phyloP scores from a whole-genome alignment of 2,888 invertebrate species.

The Spisula subtruncata region DNA sequence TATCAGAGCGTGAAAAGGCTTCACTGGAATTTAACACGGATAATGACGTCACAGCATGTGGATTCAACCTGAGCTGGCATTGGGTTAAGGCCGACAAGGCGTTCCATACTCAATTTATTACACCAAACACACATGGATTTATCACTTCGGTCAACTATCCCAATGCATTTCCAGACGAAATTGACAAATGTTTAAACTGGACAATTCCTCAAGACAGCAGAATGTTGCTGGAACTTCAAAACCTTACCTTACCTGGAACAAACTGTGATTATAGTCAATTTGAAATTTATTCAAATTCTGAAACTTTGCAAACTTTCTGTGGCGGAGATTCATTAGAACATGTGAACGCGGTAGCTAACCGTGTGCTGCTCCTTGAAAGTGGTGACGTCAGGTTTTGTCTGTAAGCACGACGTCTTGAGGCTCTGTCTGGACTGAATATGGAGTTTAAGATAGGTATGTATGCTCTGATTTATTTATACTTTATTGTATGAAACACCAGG shows the following conservation, averaged over 20 bases:
- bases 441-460: slow-evolving; percentile 12
- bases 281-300: not conserved
- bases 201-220: slow-evolving; percentile 83
- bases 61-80: slow-evolving; percentile 70
- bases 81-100: slow-evolving; percentile 12
- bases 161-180: slow-evolving; percentile 91
- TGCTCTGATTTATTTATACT: too few species aligned
- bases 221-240: slow-evolving; percentile 12
- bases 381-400: slow-evolving; percentile 29
- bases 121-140: slow-evolving; percentile 88
- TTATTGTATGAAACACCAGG: too few species aligned
- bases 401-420: not conserved
- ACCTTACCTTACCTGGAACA: slow-evolving; percentile 8
- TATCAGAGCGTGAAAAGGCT: slow-evolving; percentile 54
- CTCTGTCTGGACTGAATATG: slow-evolving; percentile 11
- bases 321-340: not conserved
- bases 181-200: slow-evolving; percentile 92
- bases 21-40: slow-evolving; percentile 69
- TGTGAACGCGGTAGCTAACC: not conserved
- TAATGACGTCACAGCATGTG: slow-evolving; percentile 60
- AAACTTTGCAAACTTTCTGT: slow-evolving; percentile 17
- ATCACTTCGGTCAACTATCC: slow-evolving; percentile 92
- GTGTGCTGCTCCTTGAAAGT: not conserved
- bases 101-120: not conserved
- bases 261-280: slow-evolving; percentile 24